A percentile compares a stretch with the other conserved stretches of the same genome.
These are phyloP conservation scores for Cataglyphis hispanica DNA, from an alignment of 1,140 invertebrate genomes.

Conservation along the genomic window DNA sequence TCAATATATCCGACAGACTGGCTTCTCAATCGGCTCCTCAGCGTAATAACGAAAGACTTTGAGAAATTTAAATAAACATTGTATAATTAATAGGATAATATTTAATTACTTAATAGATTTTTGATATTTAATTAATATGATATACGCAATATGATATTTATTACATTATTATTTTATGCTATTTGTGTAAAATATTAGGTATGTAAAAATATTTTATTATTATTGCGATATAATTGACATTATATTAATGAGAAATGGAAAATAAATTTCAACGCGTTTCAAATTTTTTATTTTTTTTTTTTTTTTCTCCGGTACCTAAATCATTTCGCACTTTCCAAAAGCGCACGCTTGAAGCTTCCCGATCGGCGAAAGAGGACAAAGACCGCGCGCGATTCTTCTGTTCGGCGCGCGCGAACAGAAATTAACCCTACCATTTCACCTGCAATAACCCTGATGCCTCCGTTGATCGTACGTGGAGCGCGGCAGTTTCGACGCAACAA, in stretches of 20 bases:
- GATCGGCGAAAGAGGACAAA: conserved; percentile 12
- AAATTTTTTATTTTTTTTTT: no score
- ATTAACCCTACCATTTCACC: conserved; percentile 57
- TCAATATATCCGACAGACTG: conserved; percentile 58
- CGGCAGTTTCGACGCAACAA: conserved; percentile 44
- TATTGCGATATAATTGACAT: no score
- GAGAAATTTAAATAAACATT: neutral
- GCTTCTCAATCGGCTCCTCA: conserved; percentile 1
- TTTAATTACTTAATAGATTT: neutral
- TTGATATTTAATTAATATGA: no score
- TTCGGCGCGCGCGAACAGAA: neutral
- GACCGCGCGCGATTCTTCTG: conserved; percentile 17
- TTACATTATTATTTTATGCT: no score
- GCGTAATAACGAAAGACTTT: neutral
- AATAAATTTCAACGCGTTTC: neutral
- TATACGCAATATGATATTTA: no score
- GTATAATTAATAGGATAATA: neutral
- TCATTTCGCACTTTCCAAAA: neutral
- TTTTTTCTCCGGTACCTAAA: neutral
- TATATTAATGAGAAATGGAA: neutral
- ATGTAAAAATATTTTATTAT: no score
- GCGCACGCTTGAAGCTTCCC: neutral
- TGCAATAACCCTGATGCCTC: conserved; percentile 53
- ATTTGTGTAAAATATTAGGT: no score
- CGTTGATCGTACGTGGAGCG: conserved; percentile 18